phyloP scores from a whole-genome alignment of 1,140 invertebrate genomes.

The Zaprionus africanus region DNA sequence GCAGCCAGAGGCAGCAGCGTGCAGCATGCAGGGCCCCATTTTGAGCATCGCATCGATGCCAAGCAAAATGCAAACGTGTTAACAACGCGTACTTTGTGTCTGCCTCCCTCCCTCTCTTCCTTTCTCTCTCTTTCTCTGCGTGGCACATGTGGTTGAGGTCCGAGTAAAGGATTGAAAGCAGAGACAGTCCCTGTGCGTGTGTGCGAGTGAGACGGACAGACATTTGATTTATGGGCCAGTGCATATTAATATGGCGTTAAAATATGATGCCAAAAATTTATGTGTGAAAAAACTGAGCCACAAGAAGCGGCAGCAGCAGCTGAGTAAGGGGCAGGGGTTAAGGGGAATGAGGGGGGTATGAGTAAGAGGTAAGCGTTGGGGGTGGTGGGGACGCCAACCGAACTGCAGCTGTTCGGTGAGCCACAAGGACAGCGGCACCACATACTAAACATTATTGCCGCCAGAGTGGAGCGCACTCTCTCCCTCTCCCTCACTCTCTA shows the following conservation, averaged over 20 bases:
- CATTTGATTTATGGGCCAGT: conserved; percentile 74
- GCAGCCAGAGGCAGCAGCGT: conserved; percentile 7
- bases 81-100: conserved; percentile 72
- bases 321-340: neutral
- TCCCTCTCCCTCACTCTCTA: no score
- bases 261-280: conserved; percentile 80
- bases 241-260: conserved; percentile 83
- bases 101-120: conserved; percentile 15
- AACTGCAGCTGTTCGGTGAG: conserved; percentile 38
- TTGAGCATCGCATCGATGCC: conserved; percentile 21
- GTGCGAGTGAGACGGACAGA: conserved; percentile 18
- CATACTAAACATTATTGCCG: conserved; percentile 69
- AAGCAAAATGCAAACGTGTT: conserved; percentile 78
- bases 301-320: conserved; percentile 7
- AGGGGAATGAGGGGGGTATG: no score
- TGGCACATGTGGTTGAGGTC: conserved; percentile 29
- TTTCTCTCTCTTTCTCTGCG: conserved; percentile 1
- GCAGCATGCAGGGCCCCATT: neutral
- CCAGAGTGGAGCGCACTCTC: conserved; percentile 17
- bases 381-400: neutral
- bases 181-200: conserved; percentile 8
- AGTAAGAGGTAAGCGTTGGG: neutral
- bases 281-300: conserved; percentile 69
- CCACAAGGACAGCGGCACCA: conserved; percentile 43
- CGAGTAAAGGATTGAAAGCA: conserved; percentile 16